Conservation (phyloP, 2,797 vertebrate species). For the Novumbra hubbsi region DNA sequence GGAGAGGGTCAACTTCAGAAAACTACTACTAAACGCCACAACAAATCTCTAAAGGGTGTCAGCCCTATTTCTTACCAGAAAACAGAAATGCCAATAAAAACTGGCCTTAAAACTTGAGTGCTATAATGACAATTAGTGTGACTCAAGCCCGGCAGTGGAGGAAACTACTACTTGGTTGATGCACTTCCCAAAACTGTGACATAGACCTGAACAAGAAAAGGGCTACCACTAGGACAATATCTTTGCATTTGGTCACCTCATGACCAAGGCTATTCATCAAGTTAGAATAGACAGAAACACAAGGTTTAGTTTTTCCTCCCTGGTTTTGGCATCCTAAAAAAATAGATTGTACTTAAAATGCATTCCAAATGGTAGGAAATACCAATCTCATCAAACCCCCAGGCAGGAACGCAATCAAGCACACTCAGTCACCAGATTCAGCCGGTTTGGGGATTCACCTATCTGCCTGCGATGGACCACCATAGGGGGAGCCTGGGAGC, state of each 20-base stretch:
- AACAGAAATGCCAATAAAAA: not conserved
- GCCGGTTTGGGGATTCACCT: conserved; percentile 67
- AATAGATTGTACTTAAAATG: too few relatives aligned
- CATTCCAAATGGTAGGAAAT: too few relatives aligned
- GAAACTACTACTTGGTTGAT: not conserved
- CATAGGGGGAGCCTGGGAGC: conserved; percentile 48
- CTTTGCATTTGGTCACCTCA: not conserved
- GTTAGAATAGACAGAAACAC: not conserved
- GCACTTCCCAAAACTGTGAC: not conserved
- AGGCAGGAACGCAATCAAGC: too few relatives aligned
- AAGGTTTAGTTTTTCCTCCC: not conserved
- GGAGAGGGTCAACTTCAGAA: not conserved
- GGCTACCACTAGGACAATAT: not conserved
- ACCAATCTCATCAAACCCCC: too few relatives aligned
- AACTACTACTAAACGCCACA: not conserved
- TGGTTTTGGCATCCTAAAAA: not conserved
- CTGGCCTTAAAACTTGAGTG: not conserved
- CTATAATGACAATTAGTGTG: not conserved
- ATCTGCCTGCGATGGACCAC: conserved; percentile 90
- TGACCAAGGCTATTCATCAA: conserved; percentile 1
- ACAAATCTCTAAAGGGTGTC: not conserved
- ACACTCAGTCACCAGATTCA: too few relatives aligned
- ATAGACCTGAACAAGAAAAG: not conserved
- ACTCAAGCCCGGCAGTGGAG: not conserved
- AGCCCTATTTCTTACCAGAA: not conserved